These are phyloP conservation scores for Drosophila barbarae DNA, from an alignment of 2,888 invertebrate genomes.

Conservation along the genomic window DNA sequence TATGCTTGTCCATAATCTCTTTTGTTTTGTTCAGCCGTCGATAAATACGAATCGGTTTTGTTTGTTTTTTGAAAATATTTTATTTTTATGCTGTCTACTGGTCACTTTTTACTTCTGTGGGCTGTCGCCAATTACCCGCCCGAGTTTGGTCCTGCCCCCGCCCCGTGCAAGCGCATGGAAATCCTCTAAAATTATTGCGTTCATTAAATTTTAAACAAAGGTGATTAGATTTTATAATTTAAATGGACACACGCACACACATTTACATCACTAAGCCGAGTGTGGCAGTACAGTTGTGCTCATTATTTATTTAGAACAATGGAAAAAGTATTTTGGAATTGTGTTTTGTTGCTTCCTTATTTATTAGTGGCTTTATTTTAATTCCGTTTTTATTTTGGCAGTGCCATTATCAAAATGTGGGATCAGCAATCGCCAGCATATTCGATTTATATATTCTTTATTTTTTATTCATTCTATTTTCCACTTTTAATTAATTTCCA, in stretches of 20 bases:
- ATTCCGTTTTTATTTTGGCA: constrained; percentile 25
- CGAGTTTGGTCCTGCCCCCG: background rate
- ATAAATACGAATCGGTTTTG: constrained; percentile 69
- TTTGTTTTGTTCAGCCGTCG: constrained; percentile 42
- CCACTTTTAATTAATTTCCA: constrained; percentile 64
- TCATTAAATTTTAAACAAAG: constrained; percentile 76
- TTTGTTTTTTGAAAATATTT: constrained; percentile 55
- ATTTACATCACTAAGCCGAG: constrained; percentile 27
- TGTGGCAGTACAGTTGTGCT: constrained; percentile 56
- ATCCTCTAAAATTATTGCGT: constrained; percentile 70
- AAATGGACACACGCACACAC: constrained; percentile 36
- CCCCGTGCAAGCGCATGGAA: constrained; percentile 44
- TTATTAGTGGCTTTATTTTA: constrained; percentile 59
- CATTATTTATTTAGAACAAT: constrained; percentile 70
- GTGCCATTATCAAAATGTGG: constrained; percentile 52
- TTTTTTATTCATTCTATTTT: constrained; percentile 53
- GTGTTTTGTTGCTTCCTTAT: constrained; percentile 50
- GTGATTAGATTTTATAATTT: constrained; percentile 75
- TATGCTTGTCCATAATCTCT: constrained; percentile 39
- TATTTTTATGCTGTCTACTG: constrained; percentile 50
- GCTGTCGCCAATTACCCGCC: constrained; percentile 58
- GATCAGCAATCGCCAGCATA: constrained; percentile 51
- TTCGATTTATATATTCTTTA: constrained; percentile 29
- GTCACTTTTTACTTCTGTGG: constrained; percentile 25
- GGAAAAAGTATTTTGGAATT: constrained; percentile 47